Base-by-base conservation (phyloP, 1,140 invertebrate genomes). In the Bombus cullumanus region DNA sequence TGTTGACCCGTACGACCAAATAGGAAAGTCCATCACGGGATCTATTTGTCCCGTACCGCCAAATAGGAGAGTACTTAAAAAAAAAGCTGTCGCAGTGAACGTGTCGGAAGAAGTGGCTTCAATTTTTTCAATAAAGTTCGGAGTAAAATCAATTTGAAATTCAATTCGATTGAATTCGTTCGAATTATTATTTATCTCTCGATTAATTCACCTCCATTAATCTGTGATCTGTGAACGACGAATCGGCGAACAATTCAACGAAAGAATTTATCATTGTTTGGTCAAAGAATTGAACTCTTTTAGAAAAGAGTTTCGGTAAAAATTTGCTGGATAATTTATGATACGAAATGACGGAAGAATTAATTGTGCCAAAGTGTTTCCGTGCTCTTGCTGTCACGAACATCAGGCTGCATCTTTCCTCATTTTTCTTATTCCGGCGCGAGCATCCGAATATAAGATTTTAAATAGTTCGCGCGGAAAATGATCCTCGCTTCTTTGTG, bases 311-410 rank as follows among this genome's bases (percentile, higher is more conserved):
- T n/a, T 66, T 5, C 9, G 8, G 15, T 41, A 41, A 78, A 66
- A 66, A 31, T 62, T 8, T 8, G 12, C 18, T 3, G 10, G 28
- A 34, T 78, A 78, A 78, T 64, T 78, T 78, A 66, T 78, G 28
- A 28, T 12, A 10, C 15, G 57, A 31, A 78, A 64, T 4, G 57
- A 43, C 59, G 22, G 59, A 43, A 43, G 39, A 66, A 78, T 78
- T 78, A 78, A 78, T 66, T 78, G 59, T 39, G 13, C 62, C 18
- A 34, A 78, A 78, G 76, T 66, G 64, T 78, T 78, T 66, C 39
- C 62, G 62, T 43, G 37, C 37, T 53, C 18, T 66, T 34, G 41
- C 76, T 66, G 76, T 64, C 76, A 43, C 39, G 62, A 78, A 25
- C 76, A 78, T 39, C 57, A 39, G 74, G 74, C 31, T 12, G 53